phyloP scores from a whole-genome alignment of 1,140 invertebrate species.

The Drosophila sproati region DNA sequence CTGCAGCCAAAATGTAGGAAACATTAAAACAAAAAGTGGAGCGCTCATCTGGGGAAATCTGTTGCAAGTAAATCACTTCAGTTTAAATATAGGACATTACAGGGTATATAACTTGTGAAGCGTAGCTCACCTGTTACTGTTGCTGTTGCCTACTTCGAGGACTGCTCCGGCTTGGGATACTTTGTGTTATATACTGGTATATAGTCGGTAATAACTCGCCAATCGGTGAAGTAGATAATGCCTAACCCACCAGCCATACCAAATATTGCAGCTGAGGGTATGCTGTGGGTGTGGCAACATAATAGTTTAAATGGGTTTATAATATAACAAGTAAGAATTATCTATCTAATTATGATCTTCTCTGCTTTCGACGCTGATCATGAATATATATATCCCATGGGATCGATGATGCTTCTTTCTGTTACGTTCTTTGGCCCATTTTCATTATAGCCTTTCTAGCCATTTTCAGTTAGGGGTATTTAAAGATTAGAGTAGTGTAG shows the following conservation, averaged over 20 bases:
- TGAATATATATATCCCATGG: too few species aligned
- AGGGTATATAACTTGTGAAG: background rate
- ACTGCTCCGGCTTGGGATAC: slow-evolving; percentile 49
- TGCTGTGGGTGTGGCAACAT: slow-evolving; percentile 27
- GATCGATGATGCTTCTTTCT: too few species aligned
- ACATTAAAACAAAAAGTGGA: slow-evolving; percentile 3
- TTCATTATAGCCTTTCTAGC: too few species aligned
- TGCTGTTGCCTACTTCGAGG: slow-evolving; percentile 3
- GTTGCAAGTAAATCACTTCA: background rate
- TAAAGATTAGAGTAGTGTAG: too few species aligned
- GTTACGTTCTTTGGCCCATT: too few species aligned
- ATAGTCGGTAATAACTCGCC: slow-evolving; percentile 57
- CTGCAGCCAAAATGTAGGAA: slow-evolving; percentile 14
- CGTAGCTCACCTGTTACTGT: background rate
- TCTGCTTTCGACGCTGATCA: too few species aligned
- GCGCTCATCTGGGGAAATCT: background rate
- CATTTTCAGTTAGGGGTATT: too few species aligned
- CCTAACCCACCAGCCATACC: slow-evolving; percentile 46
- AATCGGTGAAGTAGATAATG: slow-evolving; percentile 58
- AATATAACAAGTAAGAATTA: too few species aligned
- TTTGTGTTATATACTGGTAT: slow-evolving; percentile 69
- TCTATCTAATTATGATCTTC: too few species aligned
- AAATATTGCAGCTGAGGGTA: slow-evolving; percentile 50
- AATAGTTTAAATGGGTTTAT: too few species aligned
- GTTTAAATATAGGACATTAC: slow-evolving; percentile 7